Base-by-base conservation (phyloP, 2,797 vertebrate species). In the Perodicticus potto region DNA sequence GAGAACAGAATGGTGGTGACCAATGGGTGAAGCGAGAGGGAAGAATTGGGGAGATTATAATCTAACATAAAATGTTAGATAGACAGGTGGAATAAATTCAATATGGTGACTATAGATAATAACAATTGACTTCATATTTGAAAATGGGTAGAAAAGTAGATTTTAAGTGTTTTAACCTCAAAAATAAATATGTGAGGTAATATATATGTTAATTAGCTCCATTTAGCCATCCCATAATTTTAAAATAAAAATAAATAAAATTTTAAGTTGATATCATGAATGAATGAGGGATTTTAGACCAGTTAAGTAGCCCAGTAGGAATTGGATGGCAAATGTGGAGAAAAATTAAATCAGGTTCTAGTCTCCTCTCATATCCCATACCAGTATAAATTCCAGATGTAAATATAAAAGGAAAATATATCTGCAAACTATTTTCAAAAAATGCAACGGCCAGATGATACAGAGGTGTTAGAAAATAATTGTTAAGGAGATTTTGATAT, bases 331-430 rank as follows among this genome's bases (percentile, higher is more conserved):
- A 88, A 23, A 0, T 70, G 53, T 32, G 25, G 57, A 11, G n/a
- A 73, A 76, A 82, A 49, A 32, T 37, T 85, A 43, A 86, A 61
- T 83, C 91, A 72, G 12, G 4, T 49, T 77, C 19, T 78, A 82
- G 8, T n/a, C 2, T 93, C 13, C 80, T 20, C 11, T 89, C 23
- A 53, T 74, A 29, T n/a, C 43, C 29, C 82, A 49, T 40, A 74
- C n/a, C 34, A 90, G 16, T 89, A 90, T 91, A 80, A 93, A 86
- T 83, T 90, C 20, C 22, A 83, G 40, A 43, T 77, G 13, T 49
- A 85, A 91, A 70, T 32, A 4, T 93, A 80, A 63, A 91, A 82
- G 86, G 61, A 86, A 82, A 59, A 25, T 34, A 49, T 1, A 91
- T 77, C 9, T 83, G 32, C 12, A 63, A 63, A 74, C 25, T 77